phyloP scores from a whole-genome alignment of 2,113 vertebrate species.

The Anoura caudifer region DNA sequence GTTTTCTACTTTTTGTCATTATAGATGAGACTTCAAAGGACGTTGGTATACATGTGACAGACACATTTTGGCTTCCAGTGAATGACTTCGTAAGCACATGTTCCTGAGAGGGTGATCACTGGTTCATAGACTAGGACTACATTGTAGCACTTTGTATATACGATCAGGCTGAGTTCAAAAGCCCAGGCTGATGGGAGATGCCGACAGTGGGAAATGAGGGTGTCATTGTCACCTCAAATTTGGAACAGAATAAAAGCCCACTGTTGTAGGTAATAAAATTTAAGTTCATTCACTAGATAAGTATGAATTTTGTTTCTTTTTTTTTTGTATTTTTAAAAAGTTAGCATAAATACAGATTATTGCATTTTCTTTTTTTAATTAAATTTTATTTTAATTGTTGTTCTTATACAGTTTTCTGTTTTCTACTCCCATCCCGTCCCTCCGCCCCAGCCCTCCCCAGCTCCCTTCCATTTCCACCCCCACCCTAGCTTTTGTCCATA shows the following conservation, averaged over 20 bases:
- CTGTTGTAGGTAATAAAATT: neutral
- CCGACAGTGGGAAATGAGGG: neutral
- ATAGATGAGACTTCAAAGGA: neutral
- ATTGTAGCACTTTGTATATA: neutral
- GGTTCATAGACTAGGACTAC: neutral
- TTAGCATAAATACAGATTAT: no score
- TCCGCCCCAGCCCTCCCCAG: no score
- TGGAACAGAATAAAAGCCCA: neutral
- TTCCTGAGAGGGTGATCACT: neutral
- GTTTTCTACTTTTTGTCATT: conserved; percentile 4
- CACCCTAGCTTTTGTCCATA: no score
- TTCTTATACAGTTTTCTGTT: no score
- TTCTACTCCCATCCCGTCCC: no score
- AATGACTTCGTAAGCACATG: neutral
- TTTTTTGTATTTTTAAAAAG: no score
- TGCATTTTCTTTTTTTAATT: no score
- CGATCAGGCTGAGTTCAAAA: neutral
- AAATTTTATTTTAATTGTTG: no score
- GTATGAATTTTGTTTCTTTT: neutral
- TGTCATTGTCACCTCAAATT: neutral
- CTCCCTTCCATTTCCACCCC: no score
- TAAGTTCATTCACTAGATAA: neutral
- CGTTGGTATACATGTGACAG: rapidly evolving
- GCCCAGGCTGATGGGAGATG: neutral
- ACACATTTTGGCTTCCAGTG: neutral